phyloP scores from a whole-genome alignment of 2,797 vertebrate genomes.

The Enteromius viviparus region DNA sequence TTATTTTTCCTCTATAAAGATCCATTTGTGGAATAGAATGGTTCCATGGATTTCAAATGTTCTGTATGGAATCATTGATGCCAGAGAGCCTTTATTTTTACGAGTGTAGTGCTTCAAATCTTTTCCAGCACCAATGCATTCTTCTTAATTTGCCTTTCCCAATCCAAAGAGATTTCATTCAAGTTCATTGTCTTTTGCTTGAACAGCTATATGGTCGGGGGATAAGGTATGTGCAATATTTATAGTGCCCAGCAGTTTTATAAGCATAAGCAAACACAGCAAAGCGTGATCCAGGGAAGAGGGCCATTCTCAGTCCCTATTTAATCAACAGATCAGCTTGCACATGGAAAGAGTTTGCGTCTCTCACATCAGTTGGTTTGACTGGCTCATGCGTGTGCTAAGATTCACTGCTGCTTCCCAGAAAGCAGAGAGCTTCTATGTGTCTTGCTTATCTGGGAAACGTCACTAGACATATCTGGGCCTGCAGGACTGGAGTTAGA shows the following conservation, averaged over 20 bases:
- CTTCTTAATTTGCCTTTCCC: not conserved
- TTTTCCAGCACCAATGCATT: not conserved
- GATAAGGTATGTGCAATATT: slow-evolving; percentile 16
- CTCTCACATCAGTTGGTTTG: not conserved
- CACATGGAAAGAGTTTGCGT: slow-evolving; percentile 16
- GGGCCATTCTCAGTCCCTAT: not conserved
- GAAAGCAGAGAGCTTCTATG: slow-evolving; percentile 16
- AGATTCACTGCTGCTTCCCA: slow-evolving; percentile 24
- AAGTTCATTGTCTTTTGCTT: slow-evolving; percentile 22
- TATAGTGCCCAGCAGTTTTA: slow-evolving; percentile 9
- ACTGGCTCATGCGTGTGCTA: slow-evolving; percentile 41
- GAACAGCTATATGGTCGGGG: slow-evolving; percentile 24
- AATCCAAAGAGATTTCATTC: not conserved
- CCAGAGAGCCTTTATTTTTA: not conserved
- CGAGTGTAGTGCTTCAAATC: not conserved
- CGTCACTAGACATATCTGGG: slow-evolving; percentile 46
- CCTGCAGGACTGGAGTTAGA: slow-evolving; percentile 46
- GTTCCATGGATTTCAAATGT: not conserved
- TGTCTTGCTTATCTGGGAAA: slow-evolving; percentile 38
- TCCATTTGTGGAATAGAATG: not conserved
- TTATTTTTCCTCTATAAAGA: not conserved
- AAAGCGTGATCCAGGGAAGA: not conserved
- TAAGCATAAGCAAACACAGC: slow-evolving; percentile 23
- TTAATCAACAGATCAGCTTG: slow-evolving; percentile 15
- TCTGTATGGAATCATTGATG: not conserved